Conservation (phyloP, 2,797 vertebrate species). For the Chloroceryle amazona region DNA sequence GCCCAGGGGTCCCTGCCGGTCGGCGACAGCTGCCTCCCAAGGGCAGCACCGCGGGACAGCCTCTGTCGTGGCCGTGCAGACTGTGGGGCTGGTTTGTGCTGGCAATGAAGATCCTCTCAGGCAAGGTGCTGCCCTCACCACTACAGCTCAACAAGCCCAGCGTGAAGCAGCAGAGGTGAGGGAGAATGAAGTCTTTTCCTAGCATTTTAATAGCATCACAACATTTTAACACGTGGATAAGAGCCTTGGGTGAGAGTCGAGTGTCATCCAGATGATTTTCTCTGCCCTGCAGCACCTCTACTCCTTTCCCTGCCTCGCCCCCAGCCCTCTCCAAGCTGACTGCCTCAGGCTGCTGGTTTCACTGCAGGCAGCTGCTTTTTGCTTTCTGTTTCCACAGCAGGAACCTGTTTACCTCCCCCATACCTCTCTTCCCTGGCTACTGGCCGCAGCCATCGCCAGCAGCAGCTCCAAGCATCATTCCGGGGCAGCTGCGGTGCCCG, state of each 20-base stretch:
- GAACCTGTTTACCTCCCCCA: not conserved
- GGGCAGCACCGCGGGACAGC: fast-evolving
- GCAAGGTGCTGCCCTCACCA: fast-evolving
- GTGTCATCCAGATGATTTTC: constrained; percentile 20
- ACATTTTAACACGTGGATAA: not conserved
- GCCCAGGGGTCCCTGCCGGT: fast-evolving
- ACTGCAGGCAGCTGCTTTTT: not conserved
- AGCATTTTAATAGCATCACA: not conserved
- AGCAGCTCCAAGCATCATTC: not conserved
- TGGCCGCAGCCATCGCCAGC: fast-evolving
- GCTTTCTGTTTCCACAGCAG: not conserved
- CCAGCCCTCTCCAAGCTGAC: not conserved
- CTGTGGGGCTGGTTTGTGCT: fast-evolving
- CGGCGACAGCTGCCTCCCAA: not conserved
- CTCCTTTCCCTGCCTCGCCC: not conserved
- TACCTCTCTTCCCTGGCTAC: not conserved
- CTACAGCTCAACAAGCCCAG: not conserved
- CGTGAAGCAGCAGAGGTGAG: not conserved
- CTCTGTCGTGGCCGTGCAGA: fast-evolving
- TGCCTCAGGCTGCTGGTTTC: not conserved
- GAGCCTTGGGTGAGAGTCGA: not conserved
- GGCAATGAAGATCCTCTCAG: fast-evolving
- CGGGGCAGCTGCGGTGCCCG: fast-evolving
- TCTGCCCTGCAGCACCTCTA: not conserved
- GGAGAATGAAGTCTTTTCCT: not conserved